Percentiles rank a stretch among this genome's conserved stretches.
Conservation (phyloP, 2,888 invertebrate species). For the Nebria salina region DNA sequence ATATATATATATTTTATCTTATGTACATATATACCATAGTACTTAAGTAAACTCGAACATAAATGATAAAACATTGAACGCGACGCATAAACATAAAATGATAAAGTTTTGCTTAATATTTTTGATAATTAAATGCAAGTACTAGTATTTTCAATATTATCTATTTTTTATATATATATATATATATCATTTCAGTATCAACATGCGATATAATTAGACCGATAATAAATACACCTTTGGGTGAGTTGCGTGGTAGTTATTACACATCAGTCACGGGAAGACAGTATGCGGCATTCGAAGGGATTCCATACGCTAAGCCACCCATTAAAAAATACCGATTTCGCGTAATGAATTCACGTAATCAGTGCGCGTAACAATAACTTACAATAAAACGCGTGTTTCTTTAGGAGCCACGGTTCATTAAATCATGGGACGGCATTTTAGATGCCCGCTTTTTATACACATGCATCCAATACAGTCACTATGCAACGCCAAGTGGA, state of each 20-base stretch:
- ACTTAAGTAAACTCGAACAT: neutral
- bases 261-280: slow-evolving; percentile 54
- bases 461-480: slow-evolving; percentile 59
- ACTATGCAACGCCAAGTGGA: slow-evolving; percentile 24
- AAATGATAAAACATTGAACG: neutral
- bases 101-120: neutral
- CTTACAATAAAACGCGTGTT: neutral
- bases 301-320: slow-evolving; percentile 74
- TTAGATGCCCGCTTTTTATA: slow-evolving; percentile 71
- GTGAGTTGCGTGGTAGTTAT: slow-evolving; percentile 48
- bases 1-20: neutral
- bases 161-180: neutral
- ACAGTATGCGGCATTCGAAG: slow-evolving; percentile 69
- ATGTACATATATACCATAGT: neutral
- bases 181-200: neutral
- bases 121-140: neutral
- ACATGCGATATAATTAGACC: slow-evolving; percentile 26
- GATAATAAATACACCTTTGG: slow-evolving; percentile 48
- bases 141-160: too few species aligned
- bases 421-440: slow-evolving; percentile 71
- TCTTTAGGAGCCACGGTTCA: slow-evolving; percentile 65
- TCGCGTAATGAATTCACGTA: slow-evolving; percentile 24
- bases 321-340: slow-evolving; percentile 58
- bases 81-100: neutral
- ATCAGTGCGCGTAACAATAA: neutral